Evolutionary conservation across 2,888 invertebrate genomes (phyloP), one percentile per base, ranked within the genome.

Genomic region (Poecilobothrus nobilitatus): DNA sequence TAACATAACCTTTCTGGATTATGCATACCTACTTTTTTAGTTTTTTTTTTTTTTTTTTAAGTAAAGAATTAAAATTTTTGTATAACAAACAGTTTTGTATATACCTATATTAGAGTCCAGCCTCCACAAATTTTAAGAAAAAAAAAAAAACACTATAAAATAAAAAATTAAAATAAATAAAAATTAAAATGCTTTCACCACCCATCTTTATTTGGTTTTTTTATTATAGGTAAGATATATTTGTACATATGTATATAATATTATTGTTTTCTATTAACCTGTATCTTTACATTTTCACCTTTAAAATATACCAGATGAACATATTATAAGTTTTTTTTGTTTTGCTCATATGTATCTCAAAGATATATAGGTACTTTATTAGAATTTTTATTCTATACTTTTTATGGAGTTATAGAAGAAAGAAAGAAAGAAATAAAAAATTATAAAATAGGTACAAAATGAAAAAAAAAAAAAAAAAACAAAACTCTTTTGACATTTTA

Each of bases 161-260:
- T 27, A 27, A 27, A 27, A 27, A 27, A 27, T 4, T 4, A 27
- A 27, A 27, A 27, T 27, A 27, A 27, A 37, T 12, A 37, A 53
- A 53, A 53, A 12, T 53, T 53, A 53, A 53, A 53, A 53, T 53
- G 53, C 53, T 53, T 53, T 53, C 53, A 53, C 53, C 53, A 53
- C 53, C 53, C 53, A 53, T 53, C 53, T 53, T 53, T 53, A 53
- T 53, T 53, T 53, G 15, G 2, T 53, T 53, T 34, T 5, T 53
- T 53, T 53, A 6, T 53, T n/a, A 27, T 27, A 27, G 27, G 27
- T 27, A 27, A 27, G n/a, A n/a, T n/a, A n/a, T n/a, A n/a, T n/a
- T n/a, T n/a, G n/a, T n/a, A n/a, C n/a, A n/a, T n/a, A 27, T 5
- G 3, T 27, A 27, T 27, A 27, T 27, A 27, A 27, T 27, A 27